These are phyloP conservation scores for Tachyglossus aculeatus DNA, from an alignment of 2,797 vertebrate genomes.

Conservation along the genomic window DNA sequence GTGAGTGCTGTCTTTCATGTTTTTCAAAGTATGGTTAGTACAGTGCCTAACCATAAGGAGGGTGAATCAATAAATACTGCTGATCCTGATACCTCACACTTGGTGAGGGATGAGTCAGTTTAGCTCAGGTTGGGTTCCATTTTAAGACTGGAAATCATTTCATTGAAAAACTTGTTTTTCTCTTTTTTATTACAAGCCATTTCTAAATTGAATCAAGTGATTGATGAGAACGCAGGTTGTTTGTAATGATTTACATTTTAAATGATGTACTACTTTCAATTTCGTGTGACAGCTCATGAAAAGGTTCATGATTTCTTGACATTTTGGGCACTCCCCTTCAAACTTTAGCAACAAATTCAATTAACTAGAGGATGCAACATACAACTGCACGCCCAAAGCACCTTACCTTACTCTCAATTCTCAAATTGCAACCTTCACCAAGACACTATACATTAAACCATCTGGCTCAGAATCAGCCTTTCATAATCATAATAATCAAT, in stretches of 20 bases:
- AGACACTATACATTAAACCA: neutral
- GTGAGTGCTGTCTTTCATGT: no score
- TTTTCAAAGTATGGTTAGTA: no score
- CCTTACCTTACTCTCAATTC: neutral
- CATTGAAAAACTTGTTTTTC: no score
- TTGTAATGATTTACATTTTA: neutral
- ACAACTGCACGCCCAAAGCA: constrained; percentile 4
- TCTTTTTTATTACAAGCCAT: neutral
- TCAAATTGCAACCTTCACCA: neutral
- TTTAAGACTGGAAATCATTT: no score
- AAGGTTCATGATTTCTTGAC: constrained; percentile 7
- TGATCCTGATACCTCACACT: no score
- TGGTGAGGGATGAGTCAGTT: rapidly evolving
- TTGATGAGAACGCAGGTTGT: neutral
- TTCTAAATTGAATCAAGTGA: constrained; percentile 1
- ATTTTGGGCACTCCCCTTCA: neutral
- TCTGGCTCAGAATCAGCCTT: neutral
- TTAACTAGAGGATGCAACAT: constrained; percentile 8
- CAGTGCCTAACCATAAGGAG: no score
- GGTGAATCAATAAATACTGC: no score
- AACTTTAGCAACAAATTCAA: neutral
- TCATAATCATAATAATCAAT: no score
- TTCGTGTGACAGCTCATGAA: neutral
- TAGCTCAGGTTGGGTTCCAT: no score
- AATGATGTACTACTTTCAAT: neutral